phyloP scores from a whole-genome alignment of 2,113 vertebrate species.

The Nothoprocta perdicaria region DNA sequence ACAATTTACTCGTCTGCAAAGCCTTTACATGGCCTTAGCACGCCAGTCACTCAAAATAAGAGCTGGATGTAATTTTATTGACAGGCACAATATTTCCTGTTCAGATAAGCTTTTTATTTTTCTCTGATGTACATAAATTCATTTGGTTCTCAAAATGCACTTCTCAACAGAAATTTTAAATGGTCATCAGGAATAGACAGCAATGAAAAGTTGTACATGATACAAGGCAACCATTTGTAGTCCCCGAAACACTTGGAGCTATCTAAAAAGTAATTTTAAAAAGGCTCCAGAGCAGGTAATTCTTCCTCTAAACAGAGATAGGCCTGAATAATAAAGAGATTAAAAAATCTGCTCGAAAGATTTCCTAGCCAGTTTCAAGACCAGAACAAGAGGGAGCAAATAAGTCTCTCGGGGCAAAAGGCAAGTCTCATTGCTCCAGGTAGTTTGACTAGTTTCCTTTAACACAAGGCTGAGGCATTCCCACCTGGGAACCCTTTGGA shows the following conservation, averaged over 20 bases:
- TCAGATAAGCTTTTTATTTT: neutral
- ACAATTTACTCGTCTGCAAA: neutral
- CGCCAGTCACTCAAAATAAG: neutral
- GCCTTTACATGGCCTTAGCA: neutral
- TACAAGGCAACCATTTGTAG: neutral
- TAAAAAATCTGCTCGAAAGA: neutral
- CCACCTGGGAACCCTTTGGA: neutral
- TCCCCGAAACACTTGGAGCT: neutral
- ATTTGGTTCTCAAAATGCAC: neutral
- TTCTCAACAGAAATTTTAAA: neutral
- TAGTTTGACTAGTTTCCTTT: neutral
- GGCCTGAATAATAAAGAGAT: neutral
- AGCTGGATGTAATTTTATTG: neutral
- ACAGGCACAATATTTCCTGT: neutral
- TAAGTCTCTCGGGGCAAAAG: neutral
- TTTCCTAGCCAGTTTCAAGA: neutral
- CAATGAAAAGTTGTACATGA: neutral
- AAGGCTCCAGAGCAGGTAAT: neutral
- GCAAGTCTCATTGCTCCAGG: neutral
- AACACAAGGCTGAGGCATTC: neutral
- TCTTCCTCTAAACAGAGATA: neutral
- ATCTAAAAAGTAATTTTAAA: conserved; percentile 2
- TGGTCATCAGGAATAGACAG: neutral
- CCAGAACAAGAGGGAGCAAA: neutral
- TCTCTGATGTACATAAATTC: neutral